These are phyloP conservation scores for Poeciliopsis infans DNA, from an alignment of 2,797 vertebrate species.

Conservation along the genomic window DNA sequence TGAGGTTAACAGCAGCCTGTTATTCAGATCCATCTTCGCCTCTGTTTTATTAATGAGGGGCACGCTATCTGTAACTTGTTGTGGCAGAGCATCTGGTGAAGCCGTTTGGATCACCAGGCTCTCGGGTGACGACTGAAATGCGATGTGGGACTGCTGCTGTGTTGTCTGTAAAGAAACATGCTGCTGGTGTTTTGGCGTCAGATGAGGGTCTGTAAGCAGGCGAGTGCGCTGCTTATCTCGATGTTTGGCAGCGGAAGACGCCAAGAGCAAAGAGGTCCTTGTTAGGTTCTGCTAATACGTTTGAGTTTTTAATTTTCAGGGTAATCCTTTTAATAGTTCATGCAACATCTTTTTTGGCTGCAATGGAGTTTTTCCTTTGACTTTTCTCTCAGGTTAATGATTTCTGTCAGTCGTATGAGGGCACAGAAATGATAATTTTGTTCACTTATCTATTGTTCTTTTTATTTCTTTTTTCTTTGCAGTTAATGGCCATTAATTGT, in stretches of 20 bases:
- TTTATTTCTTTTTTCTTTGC: background rate
- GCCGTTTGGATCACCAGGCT: background rate
- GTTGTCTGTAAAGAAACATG: background rate
- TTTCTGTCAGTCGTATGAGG: background rate
- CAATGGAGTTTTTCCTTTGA: background rate
- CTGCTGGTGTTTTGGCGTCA: slow-evolving; percentile 27
- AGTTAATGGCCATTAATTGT: background rate
- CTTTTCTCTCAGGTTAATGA: background rate
- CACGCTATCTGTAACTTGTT: background rate
- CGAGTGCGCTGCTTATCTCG: slow-evolving; percentile 4
- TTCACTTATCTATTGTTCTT: background rate
- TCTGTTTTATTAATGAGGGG: background rate
- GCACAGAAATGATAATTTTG: background rate
- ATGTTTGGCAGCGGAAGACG: background rate
- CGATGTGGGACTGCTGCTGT: slow-evolving; percentile 17
- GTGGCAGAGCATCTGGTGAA: background rate
- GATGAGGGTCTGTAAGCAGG: slow-evolving; percentile 10
- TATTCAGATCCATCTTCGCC: background rate
- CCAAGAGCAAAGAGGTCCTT: background rate
- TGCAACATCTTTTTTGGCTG: background rate
- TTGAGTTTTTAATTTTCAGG: background rate
- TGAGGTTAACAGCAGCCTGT: background rate
- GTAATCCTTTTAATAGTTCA: background rate
- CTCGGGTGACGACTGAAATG: slow-evolving; percentile 5
- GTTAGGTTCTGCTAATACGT: slow-evolving; percentile 18